A percentile compares a stretch with the other conserved stretches of the same genome.
Evolutionary conservation across 2,113 vertebrate species (phyloP).

Genomic region (Pipra filicauda): DNA sequence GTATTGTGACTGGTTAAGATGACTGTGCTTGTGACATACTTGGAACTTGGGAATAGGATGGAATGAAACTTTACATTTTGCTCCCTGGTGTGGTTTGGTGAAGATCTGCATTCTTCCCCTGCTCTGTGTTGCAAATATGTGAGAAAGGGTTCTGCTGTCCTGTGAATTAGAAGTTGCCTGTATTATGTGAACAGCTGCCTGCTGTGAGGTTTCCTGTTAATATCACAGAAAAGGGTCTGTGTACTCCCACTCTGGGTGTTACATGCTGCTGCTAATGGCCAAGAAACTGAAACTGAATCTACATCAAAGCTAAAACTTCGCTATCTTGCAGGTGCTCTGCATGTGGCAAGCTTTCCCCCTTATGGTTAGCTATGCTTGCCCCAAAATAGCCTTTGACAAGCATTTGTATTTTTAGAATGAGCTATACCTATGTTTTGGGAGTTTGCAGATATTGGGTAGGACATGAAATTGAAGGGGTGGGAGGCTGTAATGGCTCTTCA

Average conservation of each 20-base stretch:
- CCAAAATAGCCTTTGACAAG: neutral
- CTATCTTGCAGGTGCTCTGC: neutral
- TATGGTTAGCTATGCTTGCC: neutral
- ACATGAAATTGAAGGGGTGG: neutral
- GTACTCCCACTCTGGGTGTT: conserved; percentile 2
- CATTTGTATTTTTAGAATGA: conserved; percentile 6
- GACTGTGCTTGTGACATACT: neutral
- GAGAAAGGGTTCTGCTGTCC: neutral
- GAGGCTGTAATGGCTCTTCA: neutral
- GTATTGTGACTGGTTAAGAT: neutral
- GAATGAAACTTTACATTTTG: neutral
- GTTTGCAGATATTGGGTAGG: neutral
- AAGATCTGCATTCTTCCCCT: neutral
- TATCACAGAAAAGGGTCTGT: conserved; percentile 31
- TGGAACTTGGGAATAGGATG: neutral
- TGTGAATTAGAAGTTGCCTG: neutral
- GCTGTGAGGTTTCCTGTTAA: conserved; percentile 52
- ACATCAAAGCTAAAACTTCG: neutral
- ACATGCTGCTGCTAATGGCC: neutral
- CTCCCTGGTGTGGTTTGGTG: neutral
- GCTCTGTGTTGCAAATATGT: neutral
- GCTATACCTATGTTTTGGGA: neutral
- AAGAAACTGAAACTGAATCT: conserved; percentile 48
- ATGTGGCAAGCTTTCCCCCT: neutral
- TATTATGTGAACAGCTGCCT: neutral